Evolutionary conservation across 64 coral and sea anemone genomes (phyloP), one percentile per base, ranked within the genome.

Genomic region (Actinia tenebrosa): DNA sequence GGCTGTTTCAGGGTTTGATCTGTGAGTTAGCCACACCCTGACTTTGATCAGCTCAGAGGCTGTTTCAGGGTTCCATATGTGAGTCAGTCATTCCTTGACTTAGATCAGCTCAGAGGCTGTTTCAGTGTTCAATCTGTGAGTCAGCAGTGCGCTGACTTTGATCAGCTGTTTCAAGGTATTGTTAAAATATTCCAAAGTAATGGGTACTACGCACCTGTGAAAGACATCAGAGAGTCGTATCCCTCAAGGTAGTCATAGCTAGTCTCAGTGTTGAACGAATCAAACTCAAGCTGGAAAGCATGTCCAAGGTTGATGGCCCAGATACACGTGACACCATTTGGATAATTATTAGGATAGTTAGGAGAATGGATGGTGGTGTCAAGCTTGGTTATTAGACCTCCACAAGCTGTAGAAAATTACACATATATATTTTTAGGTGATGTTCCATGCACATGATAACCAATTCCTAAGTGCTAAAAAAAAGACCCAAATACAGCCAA

Each of bases 331-430:
- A 93, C 47, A 37, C 78, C 64, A 56, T 87, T 86, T 0, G 90
- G 93, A 44, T 99, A 99, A 44, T 91, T 20, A 47, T 71, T 95
- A 1, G 97, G 97, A 26, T 93, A 99, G 79, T 95, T 95, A 44
- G 93, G 97, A 20, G 93, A 95, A 86, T 93, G 79, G 10, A 95
- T 95, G 56, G 86, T 53, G 78, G 68, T 58, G 43, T 88, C 90
- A 60, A 99, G 43, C 7, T 83, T 26, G 20, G 97, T 93, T 44
- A 99, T 66, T 52, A 99, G 8, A 69, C 97, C 97, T 11, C 97
- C 97, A 53, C 97, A 99, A 1, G 90, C 97, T 99, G 78, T 80
- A 59, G 69, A 75, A 75, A 75, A 75, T 27, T 42, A 30, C 69
- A 75, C 27, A 13, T 23, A 37, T 37, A 37, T 37, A 37, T 37